A percentile compares a stretch with the other conserved stretches of the same genome.
These are phyloP conservation scores for Eristalinus aeneus DNA, from an alignment of 2,888 invertebrate genomes.

Conservation along the genomic window DNA sequence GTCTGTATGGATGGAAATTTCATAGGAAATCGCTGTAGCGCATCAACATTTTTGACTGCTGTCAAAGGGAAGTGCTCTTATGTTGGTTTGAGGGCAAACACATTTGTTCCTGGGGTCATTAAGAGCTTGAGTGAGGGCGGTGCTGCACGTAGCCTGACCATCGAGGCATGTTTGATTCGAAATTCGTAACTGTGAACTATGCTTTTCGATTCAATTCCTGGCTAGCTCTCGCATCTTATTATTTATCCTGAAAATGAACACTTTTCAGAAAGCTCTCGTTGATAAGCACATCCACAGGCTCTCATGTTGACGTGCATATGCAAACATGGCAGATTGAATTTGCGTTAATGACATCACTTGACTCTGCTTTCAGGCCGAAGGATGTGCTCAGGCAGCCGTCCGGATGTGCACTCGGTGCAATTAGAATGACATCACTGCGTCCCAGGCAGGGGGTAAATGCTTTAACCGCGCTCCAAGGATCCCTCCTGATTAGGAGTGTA, in stretches of 20 bases:
- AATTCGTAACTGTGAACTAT: no score
- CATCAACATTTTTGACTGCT: not conserved
- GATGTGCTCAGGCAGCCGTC: not conserved
- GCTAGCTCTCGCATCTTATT: no score
- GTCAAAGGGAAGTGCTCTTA: not conserved
- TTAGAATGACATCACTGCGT: not conserved
- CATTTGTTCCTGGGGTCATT: not conserved
- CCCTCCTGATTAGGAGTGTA: conserved; percentile 16
- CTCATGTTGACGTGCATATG: not conserved
- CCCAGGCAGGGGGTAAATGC: not conserved
- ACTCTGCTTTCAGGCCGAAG: not conserved
- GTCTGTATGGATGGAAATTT: not conserved
- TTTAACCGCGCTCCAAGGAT: not conserved
- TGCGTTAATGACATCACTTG: not conserved
- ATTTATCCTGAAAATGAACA: no score
- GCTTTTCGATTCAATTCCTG: no score
- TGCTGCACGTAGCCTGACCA: not conserved
- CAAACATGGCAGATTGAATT: not conserved
- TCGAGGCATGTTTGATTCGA: no score
- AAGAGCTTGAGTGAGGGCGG: not conserved
- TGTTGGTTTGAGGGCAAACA: not conserved
- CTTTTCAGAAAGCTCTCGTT: no score
- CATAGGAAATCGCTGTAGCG: conserved; percentile 17
- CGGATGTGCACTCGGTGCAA: not conserved
- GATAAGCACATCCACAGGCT: not conserved